phyloP scores from a whole-genome alignment of 2,888 invertebrate genomes.

The Clostera curtula region DNA sequence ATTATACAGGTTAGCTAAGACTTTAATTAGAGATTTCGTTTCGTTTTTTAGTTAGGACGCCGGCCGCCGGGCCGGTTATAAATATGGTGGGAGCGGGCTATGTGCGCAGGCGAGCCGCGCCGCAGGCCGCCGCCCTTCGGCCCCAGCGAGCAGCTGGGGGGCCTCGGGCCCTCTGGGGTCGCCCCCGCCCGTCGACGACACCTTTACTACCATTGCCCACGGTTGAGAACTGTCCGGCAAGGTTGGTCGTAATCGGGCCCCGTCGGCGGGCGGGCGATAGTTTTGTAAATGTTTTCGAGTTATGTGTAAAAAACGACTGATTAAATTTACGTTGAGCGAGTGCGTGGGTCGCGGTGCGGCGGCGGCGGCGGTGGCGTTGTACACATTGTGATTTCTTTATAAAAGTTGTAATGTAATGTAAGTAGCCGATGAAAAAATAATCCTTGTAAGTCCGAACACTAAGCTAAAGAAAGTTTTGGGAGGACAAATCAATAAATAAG shows the following conservation, averaged over 20 bases:
- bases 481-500: slow-evolving; percentile 73
- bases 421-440: slow-evolving; percentile 71
- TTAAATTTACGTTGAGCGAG: slow-evolving; percentile 52
- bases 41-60: slow-evolving; percentile 48
- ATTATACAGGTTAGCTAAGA: slow-evolving; percentile 66
- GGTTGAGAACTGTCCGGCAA: too few relatives aligned
- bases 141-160: slow-evolving; percentile 7
- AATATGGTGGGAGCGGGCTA: slow-evolving; percentile 23
- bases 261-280: slow-evolving; percentile 20
- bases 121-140: slow-evolving; percentile 4
- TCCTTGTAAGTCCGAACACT: slow-evolving; percentile 66
- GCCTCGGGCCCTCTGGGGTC: slow-evolving; percentile 10
- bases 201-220: too few relatives aligned
- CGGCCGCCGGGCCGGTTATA: slow-evolving; percentile 30
- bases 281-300: slow-evolving; percentile 46
- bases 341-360: slow-evolving; percentile 32
- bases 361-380: slow-evolving; percentile 37
- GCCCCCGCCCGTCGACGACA: slow-evolving; percentile 13
- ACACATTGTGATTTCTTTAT: slow-evolving; percentile 73
- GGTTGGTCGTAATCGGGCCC: too few relatives aligned
- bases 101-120: slow-evolving; percentile 8
- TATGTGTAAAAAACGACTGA: slow-evolving; percentile 64
- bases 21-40: slow-evolving; percentile 58
- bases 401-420: slow-evolving; percentile 67
- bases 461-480: slow-evolving; percentile 61